A percentile compares a stretch with the other conserved stretches of the same genome.
These are phyloP conservation scores for Oriolus oriolus DNA, from an alignment of 2,113 vertebrate species.

Conservation along the genomic window DNA sequence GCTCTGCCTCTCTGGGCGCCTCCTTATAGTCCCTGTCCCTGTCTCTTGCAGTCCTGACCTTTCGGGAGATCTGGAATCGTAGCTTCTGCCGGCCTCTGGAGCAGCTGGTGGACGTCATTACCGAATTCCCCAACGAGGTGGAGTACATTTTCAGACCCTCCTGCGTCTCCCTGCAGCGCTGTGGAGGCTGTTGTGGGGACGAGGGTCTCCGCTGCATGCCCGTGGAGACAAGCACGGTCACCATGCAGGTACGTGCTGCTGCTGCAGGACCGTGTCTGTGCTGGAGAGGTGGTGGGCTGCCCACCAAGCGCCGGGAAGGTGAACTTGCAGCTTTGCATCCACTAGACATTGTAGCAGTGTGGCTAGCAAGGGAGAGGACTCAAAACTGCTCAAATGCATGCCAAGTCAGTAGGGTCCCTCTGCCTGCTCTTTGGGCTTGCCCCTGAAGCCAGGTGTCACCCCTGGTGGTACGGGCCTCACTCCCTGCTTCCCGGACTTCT, in stretches of 20 bases:
- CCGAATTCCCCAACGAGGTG: conserved; percentile 86
- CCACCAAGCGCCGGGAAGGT: fast-evolving
- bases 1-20: background rate
- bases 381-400: background rate
- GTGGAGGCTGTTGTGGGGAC: conserved; percentile 89
- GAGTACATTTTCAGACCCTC: conserved; percentile 90
- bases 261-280: fast-evolving
- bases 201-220: conserved; percentile 88
- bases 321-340: background rate
- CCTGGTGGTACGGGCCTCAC: background rate
- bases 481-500: background rate
- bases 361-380: background rate
- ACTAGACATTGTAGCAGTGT: background rate
- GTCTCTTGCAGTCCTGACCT: conserved; percentile 79
- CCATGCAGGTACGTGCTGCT: conserved; percentile 82
- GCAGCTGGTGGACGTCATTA: conserved; percentile 84
- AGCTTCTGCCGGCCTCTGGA: conserved; percentile 91
- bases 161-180: conserved; percentile 88
- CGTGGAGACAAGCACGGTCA: conserved; percentile 77
- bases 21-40: background rate
- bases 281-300: background rate
- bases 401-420: background rate
- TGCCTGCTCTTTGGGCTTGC: background rate
- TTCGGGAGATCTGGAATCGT: conserved; percentile 89
- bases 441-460: background rate